Base-by-base conservation (phyloP, 2,888 invertebrate species). In the Octodonta nipae region DNA sequence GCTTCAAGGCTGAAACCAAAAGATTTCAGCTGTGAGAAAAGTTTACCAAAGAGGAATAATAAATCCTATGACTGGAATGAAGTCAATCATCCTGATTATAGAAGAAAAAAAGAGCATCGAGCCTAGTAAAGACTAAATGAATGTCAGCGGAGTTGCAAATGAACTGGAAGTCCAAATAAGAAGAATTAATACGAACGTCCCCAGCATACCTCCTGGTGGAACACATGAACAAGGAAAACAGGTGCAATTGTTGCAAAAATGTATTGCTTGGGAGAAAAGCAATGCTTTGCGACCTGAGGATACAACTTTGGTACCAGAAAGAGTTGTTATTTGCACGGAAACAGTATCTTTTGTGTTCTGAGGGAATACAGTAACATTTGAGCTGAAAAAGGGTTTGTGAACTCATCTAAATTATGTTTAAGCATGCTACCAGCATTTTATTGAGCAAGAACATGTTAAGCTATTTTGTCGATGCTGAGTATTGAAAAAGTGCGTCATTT, bases 1-100 rank as follows among this genome's bases (percentile, higher is more conserved):
- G 98, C 1, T 93, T 93, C 0, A 99, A 98, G 60, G 98, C 98
- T 0, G 98, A 99, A 98, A 98, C 62, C 98, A 99, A 65, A 88
- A 93, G 61, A 98, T 98, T 38, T 91, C 93, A 10, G 98, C 96
- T 1, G 92, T 99, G 3, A 71, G 98, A 27, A 91, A 95, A 69
- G 87, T 86, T 47, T 99, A 93, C 59, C 98, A 98, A 63, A 72
- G 89, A 37, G 95, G 92, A 0, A 87, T 95, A 0, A 78, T 91
- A 14, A 98, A 91, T 30, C 98, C 98, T 0, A 92, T 99, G 71
- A 80, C 89, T 26, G 93, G 93, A 36, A 91, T 98, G 55, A 98
- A 99, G 60, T 59, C 58, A 7, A 62, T 63, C 15, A 87, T 86
- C 61, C 75, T 78, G 2, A 75, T 82, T 44, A 79, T 87, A 44